Evolutionary conservation across 2,888 invertebrate genomes (phyloP).

Genomic region (Eledone cirrhosa): DNA sequence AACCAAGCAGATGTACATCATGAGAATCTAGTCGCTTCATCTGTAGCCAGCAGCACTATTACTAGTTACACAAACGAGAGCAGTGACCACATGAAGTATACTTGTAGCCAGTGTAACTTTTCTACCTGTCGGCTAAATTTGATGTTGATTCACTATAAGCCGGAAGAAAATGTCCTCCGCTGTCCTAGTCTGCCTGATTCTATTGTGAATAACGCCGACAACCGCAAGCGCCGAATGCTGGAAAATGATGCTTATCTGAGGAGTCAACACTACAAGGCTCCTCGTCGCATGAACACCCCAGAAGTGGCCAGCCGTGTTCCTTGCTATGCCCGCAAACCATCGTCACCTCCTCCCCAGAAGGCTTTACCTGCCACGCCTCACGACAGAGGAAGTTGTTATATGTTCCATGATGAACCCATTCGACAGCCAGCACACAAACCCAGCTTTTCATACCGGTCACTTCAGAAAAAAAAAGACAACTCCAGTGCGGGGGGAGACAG

Average conservation of each 20-base stretch:
- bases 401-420: slow-evolving; percentile 18
- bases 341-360: slow-evolving; percentile 15
- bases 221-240: not conserved
- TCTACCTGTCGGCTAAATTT: slow-evolving; percentile 18
- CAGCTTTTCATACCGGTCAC: slow-evolving; percentile 21
- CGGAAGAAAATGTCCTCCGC: slow-evolving; percentile 4
- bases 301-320: slow-evolving; percentile 15
- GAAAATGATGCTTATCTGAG: slow-evolving; percentile 25
- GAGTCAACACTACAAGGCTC: not conserved
- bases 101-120: slow-evolving; percentile 21
- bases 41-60: not conserved
- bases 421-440: slow-evolving; percentile 16
- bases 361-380: not conserved
- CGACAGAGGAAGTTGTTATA: slow-evolving; percentile 19
- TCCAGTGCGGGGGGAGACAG: not conserved
- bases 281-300: not conserved
- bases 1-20: no score
- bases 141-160: slow-evolving; percentile 21
- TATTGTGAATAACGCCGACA: not conserved
- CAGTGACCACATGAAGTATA: slow-evolving; percentile 2
- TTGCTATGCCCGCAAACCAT: slow-evolving; percentile 19
- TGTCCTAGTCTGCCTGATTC: slow-evolving; percentile 15
- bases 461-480: slow-evolving; percentile 14
- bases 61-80: slow-evolving; percentile 11
- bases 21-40: not conserved